Evolutionary conservation across 2,888 invertebrate species (phyloP).

Genomic region (Pheosia gnoma): DNA sequence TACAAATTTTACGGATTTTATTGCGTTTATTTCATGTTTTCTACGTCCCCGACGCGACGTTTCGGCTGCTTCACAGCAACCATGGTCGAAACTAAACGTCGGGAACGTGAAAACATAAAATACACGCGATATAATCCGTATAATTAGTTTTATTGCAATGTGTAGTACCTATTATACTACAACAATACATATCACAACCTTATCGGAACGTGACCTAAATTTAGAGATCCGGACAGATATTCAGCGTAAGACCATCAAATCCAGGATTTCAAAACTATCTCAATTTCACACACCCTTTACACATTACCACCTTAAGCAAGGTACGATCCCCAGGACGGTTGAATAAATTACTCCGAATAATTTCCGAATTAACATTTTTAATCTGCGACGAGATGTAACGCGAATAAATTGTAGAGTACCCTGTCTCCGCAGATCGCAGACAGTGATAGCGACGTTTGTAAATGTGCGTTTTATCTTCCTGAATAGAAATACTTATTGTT

Average conservation of each 20-base stretch:
- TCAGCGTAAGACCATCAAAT: not conserved
- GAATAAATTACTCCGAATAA: slow-evolving; percentile 80
- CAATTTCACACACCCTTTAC: slow-evolving; percentile 45
- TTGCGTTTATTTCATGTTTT: no score
- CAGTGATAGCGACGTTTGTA: slow-evolving; percentile 48
- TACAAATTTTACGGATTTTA: no score
- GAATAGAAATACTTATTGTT: slow-evolving; percentile 21
- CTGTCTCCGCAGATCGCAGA: slow-evolving; percentile 49
- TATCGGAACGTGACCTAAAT: no score
- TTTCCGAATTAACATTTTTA: slow-evolving; percentile 83
- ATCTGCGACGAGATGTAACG: slow-evolving; percentile 76
- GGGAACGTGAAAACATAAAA: no score
- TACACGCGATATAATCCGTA: no score
- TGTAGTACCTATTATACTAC: no score
- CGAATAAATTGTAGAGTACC: slow-evolving; percentile 68
- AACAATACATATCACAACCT: no score
- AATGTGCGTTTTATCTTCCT: slow-evolving; percentile 51
- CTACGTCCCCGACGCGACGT: no score
- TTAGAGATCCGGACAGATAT: no score
- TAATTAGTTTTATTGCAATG: no score
- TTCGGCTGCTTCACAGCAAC: no score
- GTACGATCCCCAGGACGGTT: slow-evolving; percentile 60
- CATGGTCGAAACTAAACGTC: no score
- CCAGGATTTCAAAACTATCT: not conserved
- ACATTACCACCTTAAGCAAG: slow-evolving; percentile 53